Percentiles rank a stretch among this genome's conserved stretches.
These are phyloP conservation scores for Poeciliopsis turneri DNA, from an alignment of 2,797 vertebrate species.

Conservation along the genomic window DNA sequence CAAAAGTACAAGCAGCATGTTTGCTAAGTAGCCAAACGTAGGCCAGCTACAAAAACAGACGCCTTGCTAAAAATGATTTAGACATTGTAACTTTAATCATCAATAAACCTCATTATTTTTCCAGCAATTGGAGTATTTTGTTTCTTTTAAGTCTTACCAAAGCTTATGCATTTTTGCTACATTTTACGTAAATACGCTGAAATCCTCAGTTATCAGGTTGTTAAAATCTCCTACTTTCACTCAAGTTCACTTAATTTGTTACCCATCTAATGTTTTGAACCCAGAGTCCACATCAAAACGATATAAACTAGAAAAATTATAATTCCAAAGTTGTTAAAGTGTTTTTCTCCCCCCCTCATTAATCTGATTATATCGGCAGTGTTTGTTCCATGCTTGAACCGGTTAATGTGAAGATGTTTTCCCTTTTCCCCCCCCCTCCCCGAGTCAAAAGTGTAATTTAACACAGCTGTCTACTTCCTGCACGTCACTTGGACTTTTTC, in stretches of 20 bases:
- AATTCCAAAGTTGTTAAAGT: background rate
- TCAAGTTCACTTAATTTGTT: background rate
- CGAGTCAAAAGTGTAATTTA: slow-evolving; percentile 5
- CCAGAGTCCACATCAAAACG: background rate
- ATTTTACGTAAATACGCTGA: background rate
- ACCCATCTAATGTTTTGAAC: background rate
- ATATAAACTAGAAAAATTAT: background rate
- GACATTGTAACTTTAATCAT: background rate
- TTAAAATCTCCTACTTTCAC: background rate
- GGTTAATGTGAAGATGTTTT: background rate
- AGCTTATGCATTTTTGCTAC: background rate
- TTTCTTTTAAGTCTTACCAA: background rate
- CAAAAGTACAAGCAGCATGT: background rate
- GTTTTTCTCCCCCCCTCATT: background rate
- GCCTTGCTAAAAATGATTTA: background rate
- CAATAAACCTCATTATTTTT: background rate
- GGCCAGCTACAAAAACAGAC: background rate
- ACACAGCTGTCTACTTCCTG: slow-evolving; percentile 41
- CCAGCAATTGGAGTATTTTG: background rate
- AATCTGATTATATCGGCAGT: background rate
- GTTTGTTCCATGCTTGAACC: background rate
- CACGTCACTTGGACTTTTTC: slow-evolving; percentile 9
- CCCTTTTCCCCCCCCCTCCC: background rate
- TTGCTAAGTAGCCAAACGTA: background rate
- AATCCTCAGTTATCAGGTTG: background rate